phyloP scores from a whole-genome alignment of 2,113 vertebrate genomes.

The Austrofundulus limnaeus region DNA sequence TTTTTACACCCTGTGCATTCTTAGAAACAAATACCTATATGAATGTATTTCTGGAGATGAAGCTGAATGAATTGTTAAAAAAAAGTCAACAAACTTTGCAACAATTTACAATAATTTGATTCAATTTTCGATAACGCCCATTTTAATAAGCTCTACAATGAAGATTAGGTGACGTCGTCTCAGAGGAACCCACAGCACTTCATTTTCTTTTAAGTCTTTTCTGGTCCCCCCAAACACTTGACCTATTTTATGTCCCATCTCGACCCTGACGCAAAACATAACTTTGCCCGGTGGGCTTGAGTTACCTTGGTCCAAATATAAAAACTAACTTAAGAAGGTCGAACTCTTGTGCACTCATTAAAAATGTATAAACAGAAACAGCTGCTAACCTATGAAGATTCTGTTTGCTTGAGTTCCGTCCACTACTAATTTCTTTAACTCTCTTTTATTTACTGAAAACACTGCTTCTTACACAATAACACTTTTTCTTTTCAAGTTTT shows the following conservation, averaged over 20 bases:
- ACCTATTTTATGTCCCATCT: slow-evolving; percentile 65
- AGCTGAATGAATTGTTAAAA: background rate
- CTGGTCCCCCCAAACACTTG: slow-evolving; percentile 57
- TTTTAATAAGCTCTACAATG: background rate
- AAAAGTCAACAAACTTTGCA: background rate
- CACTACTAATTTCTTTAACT: background rate
- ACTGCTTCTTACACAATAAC: background rate
- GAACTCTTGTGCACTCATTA: slow-evolving; percentile 18
- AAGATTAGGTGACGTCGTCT: background rate
- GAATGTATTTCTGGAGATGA: background rate
- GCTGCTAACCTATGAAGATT: slow-evolving; percentile 73
- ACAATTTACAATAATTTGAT: background rate
- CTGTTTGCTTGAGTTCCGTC: slow-evolving; percentile 25
- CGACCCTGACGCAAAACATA: slow-evolving; percentile 33
- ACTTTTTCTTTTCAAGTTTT: background rate
- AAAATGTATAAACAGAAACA: slow-evolving; percentile 68
- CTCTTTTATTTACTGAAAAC: background rate
- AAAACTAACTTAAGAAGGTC: slow-evolving; percentile 46
- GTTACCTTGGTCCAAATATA: slow-evolving; percentile 81
- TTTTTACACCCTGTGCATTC: slow-evolving; percentile 7
- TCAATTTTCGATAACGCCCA: background rate
- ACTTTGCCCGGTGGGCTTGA: slow-evolving; percentile 58
- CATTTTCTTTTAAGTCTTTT: slow-evolving; percentile 39
- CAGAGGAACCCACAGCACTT: slow-evolving; percentile 17
- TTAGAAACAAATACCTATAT: background rate